These are phyloP conservation scores for Parazoanthus darwini DNA, from an alignment of 92 coral and sea anemone species.

Conservation along the genomic window DNA sequence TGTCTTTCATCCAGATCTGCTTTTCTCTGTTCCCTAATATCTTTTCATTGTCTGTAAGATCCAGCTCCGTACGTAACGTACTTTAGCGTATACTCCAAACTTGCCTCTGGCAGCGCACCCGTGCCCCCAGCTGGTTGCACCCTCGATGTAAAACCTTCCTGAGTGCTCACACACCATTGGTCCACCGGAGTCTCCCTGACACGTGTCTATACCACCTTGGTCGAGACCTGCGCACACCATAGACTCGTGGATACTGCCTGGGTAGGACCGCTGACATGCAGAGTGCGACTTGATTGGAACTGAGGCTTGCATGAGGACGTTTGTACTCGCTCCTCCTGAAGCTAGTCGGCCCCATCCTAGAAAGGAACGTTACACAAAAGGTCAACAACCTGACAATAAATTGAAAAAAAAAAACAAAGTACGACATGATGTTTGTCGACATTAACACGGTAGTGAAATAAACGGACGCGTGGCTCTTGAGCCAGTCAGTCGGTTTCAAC, in stretches of 20 bases:
- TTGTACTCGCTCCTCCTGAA: not conserved
- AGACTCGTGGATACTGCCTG: constrained; percentile 8
- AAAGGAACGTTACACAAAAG: not conserved
- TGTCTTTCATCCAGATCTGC: too few relatives aligned
- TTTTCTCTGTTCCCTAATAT: not conserved
- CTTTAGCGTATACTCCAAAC: not conserved
- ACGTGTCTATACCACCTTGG: constrained; percentile 19
- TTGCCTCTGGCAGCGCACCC: not conserved
- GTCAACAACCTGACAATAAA: not conserved
- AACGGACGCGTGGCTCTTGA: too few relatives aligned
- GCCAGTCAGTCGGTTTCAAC: too few relatives aligned
- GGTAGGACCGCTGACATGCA: constrained; percentile 8
- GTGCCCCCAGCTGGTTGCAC: constrained; percentile 10
- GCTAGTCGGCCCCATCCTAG: constrained; percentile 10
- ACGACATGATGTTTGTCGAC: too few relatives aligned
- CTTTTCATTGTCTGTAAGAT: not conserved
- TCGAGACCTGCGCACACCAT: constrained; percentile 25
- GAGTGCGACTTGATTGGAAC: not conserved
- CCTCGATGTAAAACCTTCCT: not conserved
- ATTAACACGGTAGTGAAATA: too few relatives aligned
- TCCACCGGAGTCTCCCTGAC: too few relatives aligned
- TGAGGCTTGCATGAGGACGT: not conserved
- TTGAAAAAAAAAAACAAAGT: not conserved
- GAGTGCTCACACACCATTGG: not conserved
- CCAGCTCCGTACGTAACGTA: not conserved